Percentiles rank a stretch among this genome's conserved stretches.
Evolutionary conservation across 2,113 vertebrate genomes (phyloP).

Genomic region (Erythrocebus patas): DNA sequence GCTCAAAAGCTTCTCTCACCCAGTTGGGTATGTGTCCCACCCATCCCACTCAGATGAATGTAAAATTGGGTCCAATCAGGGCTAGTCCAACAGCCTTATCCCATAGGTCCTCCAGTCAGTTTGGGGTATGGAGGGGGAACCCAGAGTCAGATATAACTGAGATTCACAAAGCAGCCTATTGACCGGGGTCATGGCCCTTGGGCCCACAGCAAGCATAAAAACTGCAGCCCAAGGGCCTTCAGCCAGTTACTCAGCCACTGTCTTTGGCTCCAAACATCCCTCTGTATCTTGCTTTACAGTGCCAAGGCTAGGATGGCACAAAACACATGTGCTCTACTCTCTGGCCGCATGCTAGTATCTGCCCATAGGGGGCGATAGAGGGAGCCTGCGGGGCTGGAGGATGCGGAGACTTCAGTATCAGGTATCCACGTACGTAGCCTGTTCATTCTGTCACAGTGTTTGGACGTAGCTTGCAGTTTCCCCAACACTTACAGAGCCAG

Average conservation of each 20-base stretch:
- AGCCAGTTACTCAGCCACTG: not conserved
- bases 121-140: not conserved
- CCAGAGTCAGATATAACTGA: not conserved
- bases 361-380: not conserved
- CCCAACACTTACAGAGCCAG: not conserved
- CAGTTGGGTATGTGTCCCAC: not conserved
- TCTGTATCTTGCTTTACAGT: not conserved
- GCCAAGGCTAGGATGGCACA: not conserved
- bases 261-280: not conserved
- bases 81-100: not conserved
- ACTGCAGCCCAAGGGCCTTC: not conserved
- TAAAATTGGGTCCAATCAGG: not conserved
- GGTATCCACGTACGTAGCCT: not conserved
- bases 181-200: not conserved
- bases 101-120: not conserved
- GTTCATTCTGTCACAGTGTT: not conserved
- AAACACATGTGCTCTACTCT: not conserved
- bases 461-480: not conserved
- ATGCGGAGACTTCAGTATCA: not conserved
- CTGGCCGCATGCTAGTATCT: not conserved
- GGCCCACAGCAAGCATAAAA: not conserved
- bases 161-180: not conserved
- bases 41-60: not conserved
- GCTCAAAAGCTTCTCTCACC: not conserved
- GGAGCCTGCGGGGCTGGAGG: not conserved